phyloP scores from a whole-genome alignment of 2,888 invertebrate genomes.

The Drosophila testacea region DNA sequence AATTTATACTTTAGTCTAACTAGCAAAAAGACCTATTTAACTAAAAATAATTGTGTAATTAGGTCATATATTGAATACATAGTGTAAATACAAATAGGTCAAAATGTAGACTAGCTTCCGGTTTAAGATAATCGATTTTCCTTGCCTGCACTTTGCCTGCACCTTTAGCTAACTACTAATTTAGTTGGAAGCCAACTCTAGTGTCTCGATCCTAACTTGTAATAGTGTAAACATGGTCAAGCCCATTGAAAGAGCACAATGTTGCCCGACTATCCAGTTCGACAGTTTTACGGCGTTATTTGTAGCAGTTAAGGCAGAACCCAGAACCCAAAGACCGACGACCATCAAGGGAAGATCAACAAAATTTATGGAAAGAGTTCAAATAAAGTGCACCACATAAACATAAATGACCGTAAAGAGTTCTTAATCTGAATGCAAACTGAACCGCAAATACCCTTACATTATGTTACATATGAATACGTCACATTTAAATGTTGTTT shows the following conservation, averaged over 20 bases:
- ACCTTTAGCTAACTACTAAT: neutral
- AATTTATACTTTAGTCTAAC: too few relatives aligned
- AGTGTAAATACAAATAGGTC: too few relatives aligned
- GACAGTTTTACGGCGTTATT: constrained; percentile 16
- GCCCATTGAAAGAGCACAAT: constrained; percentile 51
- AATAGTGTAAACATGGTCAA: constrained; percentile 65
- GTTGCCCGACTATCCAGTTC: constrained; percentile 32
- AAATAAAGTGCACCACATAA: constrained; percentile 48
- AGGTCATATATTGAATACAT: too few relatives aligned
- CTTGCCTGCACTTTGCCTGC: too few relatives aligned
- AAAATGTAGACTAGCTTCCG: too few relatives aligned
- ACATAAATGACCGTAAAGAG: constrained; percentile 7
- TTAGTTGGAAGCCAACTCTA: neutral
- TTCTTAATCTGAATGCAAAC: neutral
- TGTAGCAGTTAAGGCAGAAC: too few relatives aligned
- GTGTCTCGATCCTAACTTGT: constrained; percentile 21
- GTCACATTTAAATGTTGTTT: too few relatives aligned
- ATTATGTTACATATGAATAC: too few relatives aligned
- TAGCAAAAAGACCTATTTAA: too few relatives aligned
- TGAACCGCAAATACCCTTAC: neutral
- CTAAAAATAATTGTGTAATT: too few relatives aligned
- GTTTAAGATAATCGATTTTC: too few relatives aligned
- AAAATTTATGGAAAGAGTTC: constrained; percentile 61
- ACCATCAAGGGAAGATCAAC: constrained; percentile 64
- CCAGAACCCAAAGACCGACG: constrained; percentile 4